A percentile compares a stretch with the other conserved stretches of the same genome.
Evolutionary conservation across 2,888 invertebrate species (phyloP).

Genomic region (Galeruca laticollis): DNA sequence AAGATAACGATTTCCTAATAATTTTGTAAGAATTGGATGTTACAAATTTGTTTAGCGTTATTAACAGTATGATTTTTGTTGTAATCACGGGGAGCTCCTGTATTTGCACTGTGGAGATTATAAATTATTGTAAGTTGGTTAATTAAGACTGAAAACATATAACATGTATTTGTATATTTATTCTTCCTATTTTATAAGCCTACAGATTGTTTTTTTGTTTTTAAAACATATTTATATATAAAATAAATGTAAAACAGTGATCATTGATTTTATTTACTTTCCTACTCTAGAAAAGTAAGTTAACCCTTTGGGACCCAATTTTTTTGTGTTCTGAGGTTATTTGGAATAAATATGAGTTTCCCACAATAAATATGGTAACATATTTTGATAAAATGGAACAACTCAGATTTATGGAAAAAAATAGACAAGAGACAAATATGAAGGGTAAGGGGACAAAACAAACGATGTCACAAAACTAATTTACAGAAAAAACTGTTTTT

Average conservation of each 20-base stretch:
- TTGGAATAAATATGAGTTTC: no score
- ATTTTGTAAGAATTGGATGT: no score
- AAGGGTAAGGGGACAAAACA: no score
- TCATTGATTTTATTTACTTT: slow-evolving; percentile 2
- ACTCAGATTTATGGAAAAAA: no score
- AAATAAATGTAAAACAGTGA: slow-evolving; percentile 23
- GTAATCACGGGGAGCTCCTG: neutral
- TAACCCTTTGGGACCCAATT: no score
- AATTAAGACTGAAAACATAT: slow-evolving; percentile 45
- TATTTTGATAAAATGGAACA: no score
- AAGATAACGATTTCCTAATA: no score
- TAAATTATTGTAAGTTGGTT: slow-evolving; percentile 18
- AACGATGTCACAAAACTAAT: no score
- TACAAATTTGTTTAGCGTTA: neutral
- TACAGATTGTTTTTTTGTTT: slow-evolving; percentile 27
- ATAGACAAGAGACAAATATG: no score
- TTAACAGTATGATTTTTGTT: neutral
- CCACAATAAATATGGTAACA: no score
- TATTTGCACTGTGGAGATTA: neutral
- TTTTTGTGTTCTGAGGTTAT: no score
- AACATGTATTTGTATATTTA: slow-evolving; percentile 31
- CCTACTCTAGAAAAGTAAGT: neutral
- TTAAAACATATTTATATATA: slow-evolving; percentile 32
- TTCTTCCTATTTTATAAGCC: slow-evolving; percentile 24
- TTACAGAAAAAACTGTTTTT: no score